These are phyloP conservation scores for Nasonia giraulti DNA, from an alignment of 1,140 invertebrate genomes.

Conservation along the genomic window DNA sequence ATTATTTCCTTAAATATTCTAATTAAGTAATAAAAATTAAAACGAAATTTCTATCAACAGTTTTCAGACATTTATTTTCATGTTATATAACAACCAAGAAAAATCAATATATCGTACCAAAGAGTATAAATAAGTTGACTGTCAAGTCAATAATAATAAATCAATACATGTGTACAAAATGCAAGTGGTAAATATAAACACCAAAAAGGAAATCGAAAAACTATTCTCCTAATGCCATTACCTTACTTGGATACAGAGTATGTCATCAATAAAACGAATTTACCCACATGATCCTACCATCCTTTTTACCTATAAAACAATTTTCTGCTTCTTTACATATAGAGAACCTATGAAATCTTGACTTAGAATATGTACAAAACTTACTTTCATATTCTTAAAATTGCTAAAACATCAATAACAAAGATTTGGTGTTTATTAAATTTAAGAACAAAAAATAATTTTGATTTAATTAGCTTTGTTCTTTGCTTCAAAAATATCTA, in stretches of 20 bases:
- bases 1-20: background rate
- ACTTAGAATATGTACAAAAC: slow-evolving; percentile 55
- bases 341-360: slow-evolving; percentile 41
- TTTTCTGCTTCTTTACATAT: slow-evolving; percentile 35
- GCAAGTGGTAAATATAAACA: slow-evolving; percentile 26
- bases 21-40: slow-evolving; percentile 2
- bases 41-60: slow-evolving; percentile 32
- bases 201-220: background rate
- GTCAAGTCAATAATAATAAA: background rate
- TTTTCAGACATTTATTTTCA: slow-evolving; percentile 43
- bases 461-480: slow-evolving; percentile 38
- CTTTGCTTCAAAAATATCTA: slow-evolving; percentile 38
- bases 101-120: slow-evolving; percentile 3
- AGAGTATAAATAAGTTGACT: slow-evolving; percentile 16
- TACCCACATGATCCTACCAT: background rate
- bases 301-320: slow-evolving; percentile 19
- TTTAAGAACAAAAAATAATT: slow-evolving; percentile 35
- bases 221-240: background rate
- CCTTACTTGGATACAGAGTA: background rate
- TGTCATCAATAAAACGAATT: slow-evolving; percentile 18
- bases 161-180: slow-evolving; percentile 28
- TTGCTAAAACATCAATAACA: slow-evolving; percentile 23
- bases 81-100: slow-evolving; percentile 26
- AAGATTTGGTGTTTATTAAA: slow-evolving; percentile 38
- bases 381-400: slow-evolving; percentile 28